These are phyloP conservation scores for Callipepla squamata DNA, from an alignment of 2,113 vertebrate genomes.

Conservation along the genomic window DNA sequence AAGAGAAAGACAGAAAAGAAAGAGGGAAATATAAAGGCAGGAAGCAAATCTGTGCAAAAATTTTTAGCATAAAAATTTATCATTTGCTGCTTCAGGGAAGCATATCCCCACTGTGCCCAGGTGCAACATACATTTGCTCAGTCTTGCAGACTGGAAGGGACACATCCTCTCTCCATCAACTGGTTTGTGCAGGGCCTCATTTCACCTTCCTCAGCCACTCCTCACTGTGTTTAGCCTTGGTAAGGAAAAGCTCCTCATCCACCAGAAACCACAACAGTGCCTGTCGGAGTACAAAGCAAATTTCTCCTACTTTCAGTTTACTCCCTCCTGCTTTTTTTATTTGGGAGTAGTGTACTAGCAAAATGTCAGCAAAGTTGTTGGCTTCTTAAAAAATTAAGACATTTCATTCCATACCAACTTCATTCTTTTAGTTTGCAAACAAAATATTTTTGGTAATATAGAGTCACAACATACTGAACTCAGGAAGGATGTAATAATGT, in stretches of 20 bases:
- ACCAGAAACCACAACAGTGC: not conserved
- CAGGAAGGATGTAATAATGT: not conserved
- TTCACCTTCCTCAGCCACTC: not conserved
- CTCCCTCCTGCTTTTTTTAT: not conserved
- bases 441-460: not conserved
- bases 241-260: not conserved
- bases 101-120: not conserved
- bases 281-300: not conserved
- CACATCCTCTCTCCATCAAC: not conserved
- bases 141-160: not conserved
- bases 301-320: not conserved
- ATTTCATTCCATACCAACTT: not conserved
- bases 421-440: not conserved
- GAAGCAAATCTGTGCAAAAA: not conserved
- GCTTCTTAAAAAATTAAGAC: not conserved
- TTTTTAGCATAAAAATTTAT: not conserved
- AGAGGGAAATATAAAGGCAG: not conserved
- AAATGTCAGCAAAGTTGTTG: not conserved
- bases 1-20: not conserved
- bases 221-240: not conserved
- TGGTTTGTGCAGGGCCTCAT: not conserved
- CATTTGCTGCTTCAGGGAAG: not conserved
- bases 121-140: not conserved
- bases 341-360: not conserved
- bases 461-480: not conserved